Percentiles rank a stretch among this genome's conserved stretches.
Conservation (phyloP, 30 jellyfish, hydroid and myxozoan genomes). For the Cassiopea xamachana region DNA sequence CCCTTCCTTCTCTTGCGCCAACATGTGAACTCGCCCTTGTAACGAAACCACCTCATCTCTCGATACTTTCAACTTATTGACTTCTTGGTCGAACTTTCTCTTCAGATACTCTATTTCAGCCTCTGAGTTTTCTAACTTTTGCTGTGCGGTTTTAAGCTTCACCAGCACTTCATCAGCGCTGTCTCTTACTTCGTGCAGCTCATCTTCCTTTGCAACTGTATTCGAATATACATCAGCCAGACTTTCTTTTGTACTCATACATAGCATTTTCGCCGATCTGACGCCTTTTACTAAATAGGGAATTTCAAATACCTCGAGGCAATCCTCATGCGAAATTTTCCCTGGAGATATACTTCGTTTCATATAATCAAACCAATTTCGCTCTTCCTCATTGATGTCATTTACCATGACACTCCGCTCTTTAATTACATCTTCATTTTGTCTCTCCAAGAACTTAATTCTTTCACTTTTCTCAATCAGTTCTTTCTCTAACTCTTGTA, state of each 20-base stretch:
- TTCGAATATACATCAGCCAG: constrained; percentile 75
- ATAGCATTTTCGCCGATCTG: constrained; percentile 32
- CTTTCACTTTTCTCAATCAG: constrained; percentile 53
- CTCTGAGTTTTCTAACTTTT: constrained; percentile 50
- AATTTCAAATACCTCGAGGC: constrained; percentile 51
- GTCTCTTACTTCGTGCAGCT: constrained; percentile 75
- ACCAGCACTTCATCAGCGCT: constrained; percentile 69
- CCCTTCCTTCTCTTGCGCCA: constrained; percentile 80
- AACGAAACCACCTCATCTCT: constrained; percentile 81
- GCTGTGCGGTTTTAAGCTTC: constrained; percentile 42
- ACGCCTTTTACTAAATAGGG: constrained; percentile 30
- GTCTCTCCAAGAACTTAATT: constrained; percentile 61
- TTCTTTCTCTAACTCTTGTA: constrained; percentile 69
- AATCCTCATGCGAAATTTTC: constrained; percentile 41
- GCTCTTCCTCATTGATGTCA: constrained; percentile 58
- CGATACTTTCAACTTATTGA: constrained; percentile 57
- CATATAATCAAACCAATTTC: constrained; percentile 67
- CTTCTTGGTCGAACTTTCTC: constrained; percentile 83
- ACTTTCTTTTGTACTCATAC: constrained; percentile 52
- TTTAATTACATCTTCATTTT: constrained; percentile 38
- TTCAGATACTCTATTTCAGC: constrained; percentile 77
- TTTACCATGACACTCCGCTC: constrained; percentile 20
- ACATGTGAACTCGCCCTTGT: constrained; percentile 74
- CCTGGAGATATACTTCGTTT: constrained; percentile 46
- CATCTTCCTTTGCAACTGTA: constrained; percentile 75